Percentiles rank a stretch among this genome's conserved stretches.
Evolutionary conservation across 2,797 vertebrate genomes (phyloP).

Genomic region (Anguilla obscura): DNA sequence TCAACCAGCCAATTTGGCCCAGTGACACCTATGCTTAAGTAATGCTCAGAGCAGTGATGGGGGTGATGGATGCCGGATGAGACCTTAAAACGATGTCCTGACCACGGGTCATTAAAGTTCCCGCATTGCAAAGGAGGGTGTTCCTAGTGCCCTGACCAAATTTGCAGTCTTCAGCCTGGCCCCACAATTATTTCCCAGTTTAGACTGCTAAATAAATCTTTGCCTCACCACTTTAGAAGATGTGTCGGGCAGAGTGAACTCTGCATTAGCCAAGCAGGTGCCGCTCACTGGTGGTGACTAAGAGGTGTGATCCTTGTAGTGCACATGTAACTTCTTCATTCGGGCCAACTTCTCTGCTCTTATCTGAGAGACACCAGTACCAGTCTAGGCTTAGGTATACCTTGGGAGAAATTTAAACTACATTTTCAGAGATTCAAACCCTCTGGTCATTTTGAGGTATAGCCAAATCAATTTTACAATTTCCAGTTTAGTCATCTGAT

Average conservation of each 20-base stretch:
- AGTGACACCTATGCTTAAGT: background rate
- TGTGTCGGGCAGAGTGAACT: background rate
- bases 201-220: background rate
- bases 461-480: background rate
- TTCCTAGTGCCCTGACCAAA: background rate
- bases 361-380: background rate
- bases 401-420: background rate
- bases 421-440: background rate
- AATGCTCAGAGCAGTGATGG: background rate
- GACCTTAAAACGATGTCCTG: background rate
- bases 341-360: background rate
- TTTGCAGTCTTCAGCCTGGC: background rate
- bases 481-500: background rate
- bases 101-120: background rate
- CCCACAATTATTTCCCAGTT: background rate
- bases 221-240: background rate
- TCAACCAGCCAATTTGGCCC: background rate
- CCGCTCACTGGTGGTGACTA: background rate
- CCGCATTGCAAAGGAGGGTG: background rate
- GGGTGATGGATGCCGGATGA: background rate
- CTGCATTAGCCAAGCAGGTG: background rate
- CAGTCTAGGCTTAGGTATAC: background rate
- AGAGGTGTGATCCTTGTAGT: background rate
- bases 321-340: background rate
- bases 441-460: background rate